A percentile compares a stretch with the other conserved stretches of the same genome.
phyloP scores from a whole-genome alignment of 2,888 invertebrate genomes.

The Chrysolina americana region DNA sequence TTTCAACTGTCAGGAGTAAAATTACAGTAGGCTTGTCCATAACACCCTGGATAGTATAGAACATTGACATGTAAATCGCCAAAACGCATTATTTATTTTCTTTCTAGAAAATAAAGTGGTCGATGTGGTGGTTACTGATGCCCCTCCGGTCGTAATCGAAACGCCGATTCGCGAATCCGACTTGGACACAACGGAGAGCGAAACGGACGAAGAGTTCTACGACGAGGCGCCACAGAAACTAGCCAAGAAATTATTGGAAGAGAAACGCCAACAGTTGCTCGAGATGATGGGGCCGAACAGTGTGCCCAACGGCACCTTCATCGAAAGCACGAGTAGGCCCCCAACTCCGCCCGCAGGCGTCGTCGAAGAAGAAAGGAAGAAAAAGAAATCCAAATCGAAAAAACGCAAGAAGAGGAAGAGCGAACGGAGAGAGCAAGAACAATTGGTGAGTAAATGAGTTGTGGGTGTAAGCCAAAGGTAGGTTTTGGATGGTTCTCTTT shows the following conservation, averaged over 20 bases:
- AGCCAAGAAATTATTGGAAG: conserved; percentile 80
- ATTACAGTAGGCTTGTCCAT: no score
- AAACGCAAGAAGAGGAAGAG: conserved; percentile 72
- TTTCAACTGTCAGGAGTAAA: no score
- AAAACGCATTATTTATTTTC: neutral
- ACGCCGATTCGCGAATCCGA: conserved; percentile 84
- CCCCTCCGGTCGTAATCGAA: conserved; percentile 65
- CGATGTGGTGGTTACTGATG: conserved; percentile 70
- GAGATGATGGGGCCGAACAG: conserved; percentile 76
- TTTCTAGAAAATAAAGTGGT: conserved; percentile 65
- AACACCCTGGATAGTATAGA: no score
- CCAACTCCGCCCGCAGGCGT: conserved; percentile 73
- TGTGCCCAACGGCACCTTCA: conserved; percentile 69
- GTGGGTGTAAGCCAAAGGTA: no score
- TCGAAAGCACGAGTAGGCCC: conserved; percentile 75
- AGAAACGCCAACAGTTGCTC: conserved; percentile 81
- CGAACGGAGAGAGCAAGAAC: conserved; percentile 65
- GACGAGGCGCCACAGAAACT: conserved; percentile 85
- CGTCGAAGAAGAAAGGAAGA: conserved; percentile 72
- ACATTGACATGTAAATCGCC: neutral
- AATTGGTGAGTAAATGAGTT: conserved; percentile 51
- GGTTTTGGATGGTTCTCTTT: no score
- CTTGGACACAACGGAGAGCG: conserved; percentile 87
- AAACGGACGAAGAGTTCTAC: conserved; percentile 91
- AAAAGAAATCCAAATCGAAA: conserved; percentile 76